phyloP scores from a whole-genome alignment of 1,140 invertebrate genomes.

The Lasioglossum albipes region DNA sequence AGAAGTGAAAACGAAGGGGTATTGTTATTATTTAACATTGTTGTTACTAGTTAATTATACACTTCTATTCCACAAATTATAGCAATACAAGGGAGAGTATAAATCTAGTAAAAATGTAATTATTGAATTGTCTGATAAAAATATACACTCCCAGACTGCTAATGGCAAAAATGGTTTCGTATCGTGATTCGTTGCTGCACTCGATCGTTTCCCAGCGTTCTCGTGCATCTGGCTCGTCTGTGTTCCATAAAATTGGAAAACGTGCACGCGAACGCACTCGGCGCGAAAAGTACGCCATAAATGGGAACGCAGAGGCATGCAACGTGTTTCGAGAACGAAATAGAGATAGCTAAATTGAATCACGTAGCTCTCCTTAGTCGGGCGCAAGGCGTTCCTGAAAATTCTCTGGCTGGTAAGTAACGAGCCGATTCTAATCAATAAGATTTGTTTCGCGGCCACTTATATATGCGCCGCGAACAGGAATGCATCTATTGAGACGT shows the following conservation, averaged over 20 bases:
- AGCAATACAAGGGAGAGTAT: too few relatives aligned
- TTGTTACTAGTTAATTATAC: too few relatives aligned
- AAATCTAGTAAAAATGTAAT: too few relatives aligned
- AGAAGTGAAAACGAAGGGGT: too few relatives aligned
- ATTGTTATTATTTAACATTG: too few relatives aligned
- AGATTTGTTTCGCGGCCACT: slow-evolving; percentile 58
- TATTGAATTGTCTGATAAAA: too few relatives aligned
- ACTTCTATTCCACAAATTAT: too few relatives aligned
- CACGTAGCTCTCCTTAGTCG: slow-evolving; percentile 35
- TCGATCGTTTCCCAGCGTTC: background rate
- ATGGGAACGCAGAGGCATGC: slow-evolving; percentile 1
- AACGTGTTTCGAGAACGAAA: slow-evolving; percentile 1
- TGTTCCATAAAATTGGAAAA: background rate
- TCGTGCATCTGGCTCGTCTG: background rate
- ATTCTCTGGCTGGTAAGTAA: slow-evolving; percentile 46
- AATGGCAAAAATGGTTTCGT: background rate
- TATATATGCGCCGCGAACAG: slow-evolving; percentile 19
- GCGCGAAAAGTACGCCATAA: background rate
- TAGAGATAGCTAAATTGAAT: slow-evolving; percentile 45
- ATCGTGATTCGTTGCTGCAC: background rate
- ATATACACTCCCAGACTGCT: too few relatives aligned
- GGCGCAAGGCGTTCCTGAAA: slow-evolving; percentile 49
- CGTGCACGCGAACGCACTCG: background rate
- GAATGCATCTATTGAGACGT: slow-evolving; percentile 45
- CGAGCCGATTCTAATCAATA: slow-evolving; percentile 64